phyloP scores from a whole-genome alignment of 2,888 invertebrate species.

The Papilio demoleus region DNA sequence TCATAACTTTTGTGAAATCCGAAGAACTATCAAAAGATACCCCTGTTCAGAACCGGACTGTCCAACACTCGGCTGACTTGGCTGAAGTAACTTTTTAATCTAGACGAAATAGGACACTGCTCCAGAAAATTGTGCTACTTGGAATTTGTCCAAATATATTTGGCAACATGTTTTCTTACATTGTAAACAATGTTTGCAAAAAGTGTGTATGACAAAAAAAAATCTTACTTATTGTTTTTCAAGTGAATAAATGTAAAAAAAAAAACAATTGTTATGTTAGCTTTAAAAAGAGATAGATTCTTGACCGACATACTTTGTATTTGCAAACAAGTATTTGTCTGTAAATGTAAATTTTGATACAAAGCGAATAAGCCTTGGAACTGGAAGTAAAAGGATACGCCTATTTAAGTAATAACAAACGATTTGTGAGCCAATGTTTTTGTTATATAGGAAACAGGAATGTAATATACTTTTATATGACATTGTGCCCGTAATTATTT shows the following conservation, averaged over 20 bases:
- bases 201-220: background rate
- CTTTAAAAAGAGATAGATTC: too few relatives aligned
- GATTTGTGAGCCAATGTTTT: too few relatives aligned
- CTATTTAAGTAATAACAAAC: too few relatives aligned
- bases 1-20: background rate
- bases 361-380: too few relatives aligned
- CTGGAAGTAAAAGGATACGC: too few relatives aligned
- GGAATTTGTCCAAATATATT: conserved; percentile 3
- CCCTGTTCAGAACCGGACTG: background rate
- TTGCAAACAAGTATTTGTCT: too few relatives aligned
- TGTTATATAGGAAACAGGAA: too few relatives aligned
- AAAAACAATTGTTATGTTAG: too few relatives aligned
- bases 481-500: too few relatives aligned
- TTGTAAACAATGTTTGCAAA: conserved; percentile 9
- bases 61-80: conserved; percentile 11
- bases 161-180: conserved; percentile 2
- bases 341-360: too few relatives aligned
- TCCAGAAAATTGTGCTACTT: conserved; percentile 12
- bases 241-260: background rate
- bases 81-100: conserved; percentile 15
- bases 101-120: conserved; percentile 13
- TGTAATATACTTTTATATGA: too few relatives aligned
- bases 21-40: background rate
- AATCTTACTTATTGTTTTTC: background rate
- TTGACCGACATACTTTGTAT: too few relatives aligned